phyloP scores from a whole-genome alignment of 2,113 vertebrate genomes.

The Sporophila hypoxantha region DNA sequence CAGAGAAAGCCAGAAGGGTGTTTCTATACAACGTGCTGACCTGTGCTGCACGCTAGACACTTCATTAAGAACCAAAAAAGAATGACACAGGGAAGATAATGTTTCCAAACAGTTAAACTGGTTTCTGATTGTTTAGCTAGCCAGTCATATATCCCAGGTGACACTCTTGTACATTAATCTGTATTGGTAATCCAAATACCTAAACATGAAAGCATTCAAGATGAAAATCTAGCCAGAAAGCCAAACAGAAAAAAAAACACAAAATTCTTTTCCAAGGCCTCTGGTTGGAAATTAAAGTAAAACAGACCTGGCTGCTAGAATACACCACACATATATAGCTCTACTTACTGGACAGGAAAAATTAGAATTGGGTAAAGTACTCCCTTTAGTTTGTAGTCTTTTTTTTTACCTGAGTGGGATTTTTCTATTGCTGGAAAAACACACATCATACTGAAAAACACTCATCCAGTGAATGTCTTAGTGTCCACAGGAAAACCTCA shows the following conservation, averaged over 20 bases:
- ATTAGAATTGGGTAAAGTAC: background rate
- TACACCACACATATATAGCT: background rate
- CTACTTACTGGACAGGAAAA: background rate
- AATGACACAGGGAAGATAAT: background rate
- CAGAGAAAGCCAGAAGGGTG: background rate
- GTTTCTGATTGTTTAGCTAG: background rate
- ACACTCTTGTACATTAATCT: background rate
- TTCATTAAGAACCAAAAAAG: background rate
- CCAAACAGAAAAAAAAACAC: background rate
- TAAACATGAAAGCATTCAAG: background rate
- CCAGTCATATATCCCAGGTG: background rate
- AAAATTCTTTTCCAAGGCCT: background rate
- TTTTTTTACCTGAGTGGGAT: background rate
- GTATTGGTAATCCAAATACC: background rate
- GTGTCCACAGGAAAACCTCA: background rate
- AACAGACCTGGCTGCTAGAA: background rate
- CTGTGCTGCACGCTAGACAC: background rate
- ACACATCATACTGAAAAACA: background rate
- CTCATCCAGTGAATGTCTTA: background rate
- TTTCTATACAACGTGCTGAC: fast-evolving
- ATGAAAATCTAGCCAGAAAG: background rate
- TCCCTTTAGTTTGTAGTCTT: background rate
- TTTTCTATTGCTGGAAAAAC: background rate
- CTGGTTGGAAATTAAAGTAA: background rate
- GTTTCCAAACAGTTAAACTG: background rate